These are phyloP conservation scores for Meliscaeva auricollis DNA, from an alignment of 2,888 invertebrate species.

Conservation along the genomic window DNA sequence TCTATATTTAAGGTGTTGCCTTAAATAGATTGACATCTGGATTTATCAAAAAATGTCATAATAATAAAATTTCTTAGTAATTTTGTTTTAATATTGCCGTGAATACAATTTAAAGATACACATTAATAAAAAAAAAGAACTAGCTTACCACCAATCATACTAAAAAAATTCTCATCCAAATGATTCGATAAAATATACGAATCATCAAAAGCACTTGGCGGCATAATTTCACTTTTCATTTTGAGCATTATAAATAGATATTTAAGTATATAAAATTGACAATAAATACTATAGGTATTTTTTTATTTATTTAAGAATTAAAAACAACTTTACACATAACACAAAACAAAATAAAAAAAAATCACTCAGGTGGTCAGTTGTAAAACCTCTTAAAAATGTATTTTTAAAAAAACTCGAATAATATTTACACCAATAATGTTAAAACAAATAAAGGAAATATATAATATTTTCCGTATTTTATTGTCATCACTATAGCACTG, in stretches of 20 bases:
- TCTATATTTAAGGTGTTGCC: background rate
- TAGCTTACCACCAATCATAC: conserved; percentile 81
- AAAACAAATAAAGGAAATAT: conserved; percentile 25
- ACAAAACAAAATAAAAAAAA: conserved; percentile 12
- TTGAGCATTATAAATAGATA: conserved; percentile 79
- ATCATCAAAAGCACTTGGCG: conserved; percentile 82
- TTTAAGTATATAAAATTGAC: background rate
- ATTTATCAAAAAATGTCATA: conserved; percentile 5
- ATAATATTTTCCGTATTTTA: conserved; percentile 48
- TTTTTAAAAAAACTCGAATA: conserved; percentile 24
- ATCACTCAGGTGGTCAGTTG: conserved; percentile 5
- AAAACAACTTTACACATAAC: conserved; percentile 3
- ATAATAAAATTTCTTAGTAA: conserved; percentile 39
- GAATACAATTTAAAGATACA: conserved; percentile 16
- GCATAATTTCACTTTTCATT: conserved; percentile 83
- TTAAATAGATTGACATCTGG: background rate
- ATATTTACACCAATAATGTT: conserved; percentile 39
- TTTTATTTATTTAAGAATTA: conserved; percentile 38
- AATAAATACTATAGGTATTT: conserved; percentile 17
- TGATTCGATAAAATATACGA: conserved; percentile 79
- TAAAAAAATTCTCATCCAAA: conserved; percentile 82
- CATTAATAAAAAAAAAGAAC: conserved; percentile 19
- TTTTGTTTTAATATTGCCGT: conserved; percentile 18
- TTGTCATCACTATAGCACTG: conserved; percentile 41
- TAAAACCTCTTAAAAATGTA: conserved; percentile 35